Evolutionary conservation across 2,113 vertebrate genomes (phyloP).

Genomic region (Terrapene triunguis): DNA sequence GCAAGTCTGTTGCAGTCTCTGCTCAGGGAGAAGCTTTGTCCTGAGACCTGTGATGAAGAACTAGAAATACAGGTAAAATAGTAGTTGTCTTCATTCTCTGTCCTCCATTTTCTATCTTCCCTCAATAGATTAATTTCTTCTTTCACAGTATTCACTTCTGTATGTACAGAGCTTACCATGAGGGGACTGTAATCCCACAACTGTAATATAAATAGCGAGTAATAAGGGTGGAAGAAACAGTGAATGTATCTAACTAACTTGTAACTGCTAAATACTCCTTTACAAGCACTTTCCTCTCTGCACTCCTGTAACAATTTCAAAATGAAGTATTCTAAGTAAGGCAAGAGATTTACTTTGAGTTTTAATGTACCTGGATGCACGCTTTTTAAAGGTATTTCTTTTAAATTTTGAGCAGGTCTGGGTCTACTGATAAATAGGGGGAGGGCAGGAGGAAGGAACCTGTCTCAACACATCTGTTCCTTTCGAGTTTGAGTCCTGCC

Average conservation of each 20-base stretch:
- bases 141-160: not conserved
- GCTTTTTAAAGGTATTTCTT: not conserved
- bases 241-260: not conserved
- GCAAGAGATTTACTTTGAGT: not conserved
- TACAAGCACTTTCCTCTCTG: not conserved
- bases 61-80: conserved; percentile 88
- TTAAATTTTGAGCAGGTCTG: not conserved
- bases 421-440: not conserved
- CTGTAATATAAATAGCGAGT: not conserved
- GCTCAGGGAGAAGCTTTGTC: conserved; percentile 85
- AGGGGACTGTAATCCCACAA: not conserved
- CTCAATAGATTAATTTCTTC: not conserved
- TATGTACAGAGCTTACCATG: not conserved
- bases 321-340: not conserved
- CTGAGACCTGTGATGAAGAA: conserved; percentile 81
- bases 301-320: not conserved
- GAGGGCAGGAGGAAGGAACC: not conserved
- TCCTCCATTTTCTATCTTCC: not conserved
- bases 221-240: not conserved
- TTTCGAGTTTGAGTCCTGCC: not conserved
- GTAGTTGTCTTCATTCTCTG: not conserved
- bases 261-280: not conserved
- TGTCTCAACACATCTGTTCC: not conserved
- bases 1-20: conserved; percentile 84
- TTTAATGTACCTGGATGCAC: not conserved